Conservation (phyloP, 2,888 invertebrate species). For the Hyalella azteca region DNA sequence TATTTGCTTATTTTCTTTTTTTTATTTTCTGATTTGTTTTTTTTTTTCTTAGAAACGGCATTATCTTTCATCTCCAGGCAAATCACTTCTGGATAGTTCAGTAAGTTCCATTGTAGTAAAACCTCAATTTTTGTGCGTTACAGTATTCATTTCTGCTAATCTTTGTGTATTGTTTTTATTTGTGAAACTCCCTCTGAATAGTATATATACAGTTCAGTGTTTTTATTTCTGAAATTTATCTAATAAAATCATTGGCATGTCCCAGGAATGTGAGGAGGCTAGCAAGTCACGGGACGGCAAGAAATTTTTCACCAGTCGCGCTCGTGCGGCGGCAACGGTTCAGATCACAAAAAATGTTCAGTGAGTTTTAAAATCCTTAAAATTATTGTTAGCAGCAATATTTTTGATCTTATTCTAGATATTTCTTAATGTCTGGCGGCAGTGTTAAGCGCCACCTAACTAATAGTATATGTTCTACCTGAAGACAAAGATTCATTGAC, state of each 20-base stretch:
- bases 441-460: too few species aligned
- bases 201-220: too few species aligned
- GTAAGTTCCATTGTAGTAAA: not conserved
- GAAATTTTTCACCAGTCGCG: slow-evolving; percentile 54
- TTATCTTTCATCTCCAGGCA: slow-evolving; percentile 49
- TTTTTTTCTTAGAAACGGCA: slow-evolving; percentile 43
- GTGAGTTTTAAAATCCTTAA: slow-evolving; percentile 43
- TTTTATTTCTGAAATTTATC: too few species aligned
- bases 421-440: too few species aligned
- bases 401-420: too few species aligned
- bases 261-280: slow-evolving; percentile 22
- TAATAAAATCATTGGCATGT: too few species aligned
- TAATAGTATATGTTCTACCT: too few species aligned
- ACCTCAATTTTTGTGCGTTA: not conserved
- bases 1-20: not conserved
- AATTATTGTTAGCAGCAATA: not conserved
- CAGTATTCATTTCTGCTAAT: too few species aligned
- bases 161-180: too few species aligned
- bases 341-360: slow-evolving; percentile 49
- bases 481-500: too few species aligned
- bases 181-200: too few species aligned
- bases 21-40: not conserved
- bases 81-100: slow-evolving; percentile 43
- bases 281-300: not conserved
- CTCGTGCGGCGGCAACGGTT: slow-evolving; percentile 53